Evolutionary conservation across 2,888 invertebrate species (phyloP).

Genomic region (Sinodicranocentrus sp.): DNA sequence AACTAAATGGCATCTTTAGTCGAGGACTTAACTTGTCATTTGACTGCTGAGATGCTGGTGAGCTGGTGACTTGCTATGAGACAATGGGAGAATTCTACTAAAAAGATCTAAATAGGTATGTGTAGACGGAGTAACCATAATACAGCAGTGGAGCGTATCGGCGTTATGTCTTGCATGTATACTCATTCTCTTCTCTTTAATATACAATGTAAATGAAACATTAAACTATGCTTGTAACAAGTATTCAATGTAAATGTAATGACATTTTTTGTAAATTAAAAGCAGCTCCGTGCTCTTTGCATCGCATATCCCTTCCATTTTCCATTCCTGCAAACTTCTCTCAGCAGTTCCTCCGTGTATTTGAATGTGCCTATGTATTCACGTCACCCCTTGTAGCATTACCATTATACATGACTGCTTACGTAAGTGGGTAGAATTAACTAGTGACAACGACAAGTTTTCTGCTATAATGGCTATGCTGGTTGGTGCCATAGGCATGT

Average conservation of each 20-base stretch:
- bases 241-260: slow-evolving; percentile 42
- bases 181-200: not conserved
- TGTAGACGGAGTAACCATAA: no score
- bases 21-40: not conserved
- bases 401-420: slow-evolving; percentile 6
- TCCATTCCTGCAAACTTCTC: no score
- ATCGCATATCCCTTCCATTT: slow-evolving; percentile 5
- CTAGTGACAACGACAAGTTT: no score
- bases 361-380: no score
- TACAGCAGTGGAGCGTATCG: no score
- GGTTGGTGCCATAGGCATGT: no score
- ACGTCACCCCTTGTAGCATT: no score
- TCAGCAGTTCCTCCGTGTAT: no score
- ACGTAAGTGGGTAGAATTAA: not conserved
- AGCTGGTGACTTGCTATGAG: not conserved
- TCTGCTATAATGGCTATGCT: no score
- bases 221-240: no score
- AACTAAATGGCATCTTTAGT: slow-evolving; percentile 7
- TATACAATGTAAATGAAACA: not conserved
- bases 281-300: slow-evolving; percentile 6
- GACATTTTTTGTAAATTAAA: slow-evolving; percentile 50
- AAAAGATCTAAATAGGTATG: no score
- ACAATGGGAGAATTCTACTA: not conserved
- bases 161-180: no score
- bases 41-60: not conserved